These are phyloP conservation scores for Pogonognathellus flavescens DNA, from an alignment of 1,140 invertebrate species.

Conservation along the genomic window DNA sequence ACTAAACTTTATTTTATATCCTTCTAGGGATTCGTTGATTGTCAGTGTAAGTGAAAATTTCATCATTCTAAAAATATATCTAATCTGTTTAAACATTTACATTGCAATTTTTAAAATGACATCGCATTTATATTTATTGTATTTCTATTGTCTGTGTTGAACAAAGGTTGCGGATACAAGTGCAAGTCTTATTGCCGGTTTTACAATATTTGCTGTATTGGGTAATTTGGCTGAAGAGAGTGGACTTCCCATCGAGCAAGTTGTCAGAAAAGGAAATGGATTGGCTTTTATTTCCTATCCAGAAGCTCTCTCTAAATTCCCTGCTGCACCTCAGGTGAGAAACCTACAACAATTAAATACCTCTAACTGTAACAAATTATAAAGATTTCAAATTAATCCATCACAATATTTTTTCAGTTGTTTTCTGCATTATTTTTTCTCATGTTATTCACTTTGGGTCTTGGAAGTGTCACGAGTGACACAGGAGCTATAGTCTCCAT, in stretches of 20 bases:
- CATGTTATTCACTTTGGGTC: constrained; percentile 70
- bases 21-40: constrained; percentile 72
- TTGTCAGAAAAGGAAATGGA: constrained; percentile 77
- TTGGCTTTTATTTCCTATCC: constrained; percentile 79
- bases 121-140: too few relatives aligned
- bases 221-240: constrained; percentile 17
- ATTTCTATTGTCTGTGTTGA: too few relatives aligned
- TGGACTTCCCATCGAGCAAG: constrained; percentile 75
- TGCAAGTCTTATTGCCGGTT: constrained; percentile 86
- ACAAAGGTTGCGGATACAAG: constrained; percentile 71
- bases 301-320: constrained; percentile 87
- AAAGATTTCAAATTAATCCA: too few relatives aligned
- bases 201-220: constrained; percentile 80
- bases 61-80: too few relatives aligned
- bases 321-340: constrained; percentile 76
- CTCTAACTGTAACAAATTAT: too few relatives aligned
- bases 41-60: constrained; percentile 75
- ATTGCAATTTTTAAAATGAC: too few relatives aligned
- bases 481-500: constrained; percentile 78
- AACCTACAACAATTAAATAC: too few relatives aligned
- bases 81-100: too few relatives aligned
- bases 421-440: constrained; percentile 75
- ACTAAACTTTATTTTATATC: too few relatives aligned
- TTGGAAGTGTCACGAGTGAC: constrained; percentile 71
- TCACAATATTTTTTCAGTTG: constrained; percentile 42